phyloP scores from a whole-genome alignment of 2,797 vertebrate species.

The Eidolon dupreanum region DNA sequence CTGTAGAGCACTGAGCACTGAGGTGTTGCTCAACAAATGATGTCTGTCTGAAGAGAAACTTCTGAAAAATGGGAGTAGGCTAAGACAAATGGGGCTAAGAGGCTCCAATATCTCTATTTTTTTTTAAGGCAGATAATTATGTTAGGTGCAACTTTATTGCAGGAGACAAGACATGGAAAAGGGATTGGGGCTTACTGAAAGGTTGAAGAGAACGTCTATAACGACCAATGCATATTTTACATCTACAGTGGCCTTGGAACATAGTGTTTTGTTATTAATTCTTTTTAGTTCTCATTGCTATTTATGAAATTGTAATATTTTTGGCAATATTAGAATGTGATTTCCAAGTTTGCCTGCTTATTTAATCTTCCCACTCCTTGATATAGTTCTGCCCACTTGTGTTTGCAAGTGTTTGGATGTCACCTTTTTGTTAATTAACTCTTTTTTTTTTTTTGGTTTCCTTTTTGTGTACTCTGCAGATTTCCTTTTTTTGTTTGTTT shows the following conservation, averaged over 20 bases:
- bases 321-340: background rate
- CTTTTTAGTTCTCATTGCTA: background rate
- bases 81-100: background rate
- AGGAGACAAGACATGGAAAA: background rate
- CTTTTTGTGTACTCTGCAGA: slow-evolving; percentile 28
- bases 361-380: slow-evolving; percentile 40
- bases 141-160: background rate
- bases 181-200: background rate
- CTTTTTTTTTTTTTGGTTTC: slow-evolving; percentile 58
- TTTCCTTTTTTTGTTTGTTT: background rate
- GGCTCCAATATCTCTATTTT: background rate
- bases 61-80: background rate
- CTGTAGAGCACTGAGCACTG: too few relatives aligned
- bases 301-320: background rate
- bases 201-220: background rate
- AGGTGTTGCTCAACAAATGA: background rate
- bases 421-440: slow-evolving; percentile 69
- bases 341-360: slow-evolving; percentile 18
- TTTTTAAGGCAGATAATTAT: background rate
- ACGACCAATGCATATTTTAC: background rate
- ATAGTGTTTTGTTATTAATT: background rate
- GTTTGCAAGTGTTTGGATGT: slow-evolving; percentile 35
- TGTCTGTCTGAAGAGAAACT: background rate
- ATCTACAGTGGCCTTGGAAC: background rate
- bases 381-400: slow-evolving; percentile 28